These are phyloP conservation scores for Mormyrops boulengeri DNA, from an alignment of 2,797 vertebrate species.

Conservation along the genomic window DNA sequence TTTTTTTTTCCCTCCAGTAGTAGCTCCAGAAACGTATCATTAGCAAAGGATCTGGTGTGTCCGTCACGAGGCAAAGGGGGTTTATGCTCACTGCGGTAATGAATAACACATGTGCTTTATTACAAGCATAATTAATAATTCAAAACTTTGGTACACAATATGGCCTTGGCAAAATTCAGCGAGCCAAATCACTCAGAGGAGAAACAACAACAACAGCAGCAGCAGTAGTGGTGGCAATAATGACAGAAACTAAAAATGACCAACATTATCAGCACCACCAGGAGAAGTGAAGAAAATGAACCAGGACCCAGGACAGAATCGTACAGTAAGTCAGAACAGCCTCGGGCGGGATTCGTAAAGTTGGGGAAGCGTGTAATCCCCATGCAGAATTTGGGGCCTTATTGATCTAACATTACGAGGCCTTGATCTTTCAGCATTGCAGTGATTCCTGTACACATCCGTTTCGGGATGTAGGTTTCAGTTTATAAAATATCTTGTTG, in stretches of 20 bases:
- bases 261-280: neutral
- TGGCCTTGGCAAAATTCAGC: neutral
- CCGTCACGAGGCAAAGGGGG: neutral
- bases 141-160: conserved; percentile 34
- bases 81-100: conserved; percentile 32
- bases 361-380: conserved; percentile 1
- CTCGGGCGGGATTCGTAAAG: neutral
- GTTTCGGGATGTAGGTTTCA: neutral
- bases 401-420: conserved; percentile 14
- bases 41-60: conserved; percentile 24
- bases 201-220: neutral
- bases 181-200: conserved; percentile 9
- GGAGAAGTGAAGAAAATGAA: neutral
- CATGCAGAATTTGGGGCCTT: conserved; percentile 8
- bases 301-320: neutral
- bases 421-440: conserved; percentile 3
- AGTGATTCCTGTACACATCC: neutral
- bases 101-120: conserved; percentile 34
- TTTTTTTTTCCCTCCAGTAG: neutral
- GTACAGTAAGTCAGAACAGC: neutral
- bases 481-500: neutral
- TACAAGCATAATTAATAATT: conserved; percentile 33
- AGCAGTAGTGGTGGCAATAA: neutral
- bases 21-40: conserved; percentile 19
- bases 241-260: neutral